Percentiles rank a stretch among this genome's conserved stretches.
These are phyloP conservation scores for Saguinus midas DNA, from an alignment of 2,113 vertebrate genomes.

Conservation along the genomic window DNA sequence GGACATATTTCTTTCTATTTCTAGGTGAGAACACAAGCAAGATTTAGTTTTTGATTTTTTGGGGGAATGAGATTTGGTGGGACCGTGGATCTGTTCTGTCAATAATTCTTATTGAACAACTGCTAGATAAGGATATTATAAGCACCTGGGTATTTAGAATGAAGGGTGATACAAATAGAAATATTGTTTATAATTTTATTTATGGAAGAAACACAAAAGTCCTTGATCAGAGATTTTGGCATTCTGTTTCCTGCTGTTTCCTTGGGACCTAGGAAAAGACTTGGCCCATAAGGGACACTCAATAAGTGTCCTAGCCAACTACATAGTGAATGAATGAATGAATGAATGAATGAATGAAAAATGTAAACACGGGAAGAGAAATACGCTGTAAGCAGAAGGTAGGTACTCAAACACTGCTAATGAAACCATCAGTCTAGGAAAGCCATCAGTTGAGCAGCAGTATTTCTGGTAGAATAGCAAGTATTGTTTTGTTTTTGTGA, in stretches of 20 bases:
- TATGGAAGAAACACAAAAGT: not conserved
- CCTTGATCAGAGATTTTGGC: not conserved
- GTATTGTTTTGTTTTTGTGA: not conserved
- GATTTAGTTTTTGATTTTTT: not conserved
- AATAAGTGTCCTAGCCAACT: not conserved
- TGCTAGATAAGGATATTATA: not conserved
- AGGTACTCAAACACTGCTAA: not conserved
- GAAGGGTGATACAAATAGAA: not conserved
- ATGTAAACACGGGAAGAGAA: not conserved
- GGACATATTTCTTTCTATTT: not conserved
- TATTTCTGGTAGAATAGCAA: not conserved
- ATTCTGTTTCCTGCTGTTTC: not conserved
- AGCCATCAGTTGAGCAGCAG: not conserved
- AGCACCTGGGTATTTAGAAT: not conserved
- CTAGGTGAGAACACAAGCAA: not conserved
- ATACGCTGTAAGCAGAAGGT: not conserved
- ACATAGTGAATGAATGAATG: not conserved
- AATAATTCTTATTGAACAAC: not conserved
- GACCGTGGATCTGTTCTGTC: not conserved
- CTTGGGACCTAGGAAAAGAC: not conserved
- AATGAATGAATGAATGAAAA: not conserved
- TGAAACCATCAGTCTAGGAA: not conserved
- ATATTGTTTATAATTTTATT: not conserved
- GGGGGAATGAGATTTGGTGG: rapidly evolving
- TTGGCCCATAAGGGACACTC: not conserved